These are phyloP conservation scores for Drosophila kepulauana DNA, from an alignment of 1,140 invertebrate species.

Conservation along the genomic window DNA sequence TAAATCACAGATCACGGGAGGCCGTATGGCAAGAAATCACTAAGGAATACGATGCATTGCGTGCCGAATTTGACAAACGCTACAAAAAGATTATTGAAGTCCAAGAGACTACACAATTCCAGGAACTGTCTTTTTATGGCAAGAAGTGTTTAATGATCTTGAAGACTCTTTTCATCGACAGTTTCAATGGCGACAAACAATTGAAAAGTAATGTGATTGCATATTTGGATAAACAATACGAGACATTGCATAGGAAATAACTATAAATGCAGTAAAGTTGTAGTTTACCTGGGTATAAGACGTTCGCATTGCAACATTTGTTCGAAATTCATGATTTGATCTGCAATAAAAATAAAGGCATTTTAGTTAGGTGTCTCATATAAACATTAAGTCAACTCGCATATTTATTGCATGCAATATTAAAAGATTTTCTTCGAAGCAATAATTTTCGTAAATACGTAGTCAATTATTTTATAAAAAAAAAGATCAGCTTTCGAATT, in stretches of 20 bases:
- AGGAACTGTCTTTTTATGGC: slow-evolving; percentile 35
- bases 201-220: slow-evolving; percentile 14
- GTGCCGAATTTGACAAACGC: neutral
- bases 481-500: too few species aligned
- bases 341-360: slow-evolving; percentile 44
- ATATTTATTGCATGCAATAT: too few species aligned
- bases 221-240: slow-evolving; percentile 41
- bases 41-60: slow-evolving; percentile 37
- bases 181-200: slow-evolving; percentile 33
- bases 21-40: slow-evolving; percentile 10
- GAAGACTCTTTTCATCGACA: slow-evolving; percentile 40
- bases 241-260: slow-evolving; percentile 1
- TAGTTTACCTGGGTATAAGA: slow-evolving; percentile 70
- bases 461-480: too few species aligned
- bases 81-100: slow-evolving; percentile 14
- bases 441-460: too few species aligned
- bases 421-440: too few species aligned
- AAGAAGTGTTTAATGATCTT: slow-evolving; percentile 39
- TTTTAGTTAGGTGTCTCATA: neutral
- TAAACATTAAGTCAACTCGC: neutral
- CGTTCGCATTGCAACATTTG: slow-evolving; percentile 75
- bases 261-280: neutral
- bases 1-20: slow-evolving; percentile 15
- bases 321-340: slow-evolving; percentile 77
- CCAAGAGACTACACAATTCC: slow-evolving; percentile 33